These are phyloP conservation scores for Zaprionus obscuricornis DNA, from an alignment of 2,888 invertebrate genomes.

Conservation along the genomic window DNA sequence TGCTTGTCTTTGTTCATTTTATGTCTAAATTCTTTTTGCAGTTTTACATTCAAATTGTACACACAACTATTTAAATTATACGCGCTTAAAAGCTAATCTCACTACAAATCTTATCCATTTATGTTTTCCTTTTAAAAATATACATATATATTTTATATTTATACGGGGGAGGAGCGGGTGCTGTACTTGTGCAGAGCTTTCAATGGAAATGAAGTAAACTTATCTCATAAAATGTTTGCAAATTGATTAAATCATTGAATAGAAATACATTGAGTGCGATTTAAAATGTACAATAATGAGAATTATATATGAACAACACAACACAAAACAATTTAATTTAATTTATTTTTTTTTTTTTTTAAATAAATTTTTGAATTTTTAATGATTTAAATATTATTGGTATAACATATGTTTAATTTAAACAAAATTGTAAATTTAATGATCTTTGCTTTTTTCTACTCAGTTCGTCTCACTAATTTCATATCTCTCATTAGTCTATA, in stretches of 20 bases:
- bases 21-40: constrained; percentile 75
- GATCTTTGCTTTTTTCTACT: constrained; percentile 33
- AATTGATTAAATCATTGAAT: constrained; percentile 3
- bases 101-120: constrained; percentile 52
- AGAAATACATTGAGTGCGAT: too few relatives aligned
- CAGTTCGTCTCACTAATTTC: constrained; percentile 40
- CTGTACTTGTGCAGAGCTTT: constrained; percentile 14
- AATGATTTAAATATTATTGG: too few relatives aligned
- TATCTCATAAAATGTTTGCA: not conserved
- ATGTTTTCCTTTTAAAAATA: constrained; percentile 41
- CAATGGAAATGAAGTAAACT: not conserved
- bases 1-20: constrained; percentile 68
- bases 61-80: constrained; percentile 67
- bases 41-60: constrained; percentile 61
- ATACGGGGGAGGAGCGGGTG: constrained; percentile 24
- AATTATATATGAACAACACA: too few relatives aligned
- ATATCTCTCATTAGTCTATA: constrained; percentile 22
- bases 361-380: too few relatives aligned
- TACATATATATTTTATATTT: constrained; percentile 31
- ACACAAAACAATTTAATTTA: too few relatives aligned
- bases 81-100: constrained; percentile 72
- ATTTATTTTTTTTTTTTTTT: too few relatives aligned
- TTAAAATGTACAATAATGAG: too few relatives aligned
- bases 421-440: constrained; percentile 11
- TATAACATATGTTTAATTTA: too few relatives aligned